These are phyloP conservation scores for Dunckerocampus dactyliophorus DNA, from an alignment of 2,113 vertebrate genomes.

Conservation along the genomic window DNA sequence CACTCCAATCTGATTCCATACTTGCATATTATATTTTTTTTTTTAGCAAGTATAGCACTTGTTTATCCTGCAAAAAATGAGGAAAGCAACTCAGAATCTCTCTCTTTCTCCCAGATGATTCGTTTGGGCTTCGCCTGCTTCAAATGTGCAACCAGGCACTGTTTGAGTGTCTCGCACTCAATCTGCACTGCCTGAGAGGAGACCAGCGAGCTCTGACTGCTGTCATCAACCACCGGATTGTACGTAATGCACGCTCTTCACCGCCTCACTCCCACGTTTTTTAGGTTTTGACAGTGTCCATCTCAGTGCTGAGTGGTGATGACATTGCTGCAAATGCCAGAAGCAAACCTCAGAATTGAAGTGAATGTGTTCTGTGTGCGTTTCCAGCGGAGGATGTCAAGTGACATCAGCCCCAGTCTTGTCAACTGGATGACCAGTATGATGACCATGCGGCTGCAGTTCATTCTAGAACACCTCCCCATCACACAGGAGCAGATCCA, in stretches of 20 bases:
- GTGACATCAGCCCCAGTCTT: constrained; percentile 84
- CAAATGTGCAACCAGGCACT: constrained; percentile 87
- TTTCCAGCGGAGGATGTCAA: constrained; percentile 83
- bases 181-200: constrained; percentile 84
- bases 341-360: not conserved
- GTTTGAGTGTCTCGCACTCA: constrained; percentile 87
- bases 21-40: too few relatives aligned
- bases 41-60: too few relatives aligned
- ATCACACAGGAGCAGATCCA: constrained; percentile 81
- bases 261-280: not conserved
- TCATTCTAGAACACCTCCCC: constrained; percentile 87
- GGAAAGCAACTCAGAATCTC: not conserved
- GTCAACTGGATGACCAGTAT: constrained; percentile 94
- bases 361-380: not conserved
- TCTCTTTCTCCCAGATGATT: constrained; percentile 72
- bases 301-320: not conserved
- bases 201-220: constrained; percentile 83
- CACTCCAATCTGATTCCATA: too few relatives aligned
- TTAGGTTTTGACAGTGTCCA: not conserved
- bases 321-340: too few relatives aligned
- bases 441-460: constrained; percentile 88
- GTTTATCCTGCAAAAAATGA: too few relatives aligned
- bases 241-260: constrained; percentile 54
- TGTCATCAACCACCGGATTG: constrained; percentile 88
- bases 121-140: constrained; percentile 81